Evolutionary conservation across 2,113 vertebrate genomes (phyloP).

Genomic region (Eulemur macaco): DNA sequence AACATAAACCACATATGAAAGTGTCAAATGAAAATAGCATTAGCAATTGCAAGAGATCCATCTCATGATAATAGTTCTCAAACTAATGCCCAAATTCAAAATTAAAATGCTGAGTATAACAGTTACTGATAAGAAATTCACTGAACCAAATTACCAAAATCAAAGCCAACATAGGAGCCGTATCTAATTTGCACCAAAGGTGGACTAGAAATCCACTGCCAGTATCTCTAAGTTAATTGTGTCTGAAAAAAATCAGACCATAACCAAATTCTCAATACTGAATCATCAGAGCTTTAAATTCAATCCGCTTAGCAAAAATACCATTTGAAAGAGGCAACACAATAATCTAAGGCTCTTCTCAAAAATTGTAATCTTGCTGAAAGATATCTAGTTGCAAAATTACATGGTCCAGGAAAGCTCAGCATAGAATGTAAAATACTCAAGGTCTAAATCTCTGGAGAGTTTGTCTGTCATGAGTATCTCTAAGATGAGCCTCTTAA

Average conservation of each 20-base stretch:
- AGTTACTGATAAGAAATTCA: conserved; percentile 60
- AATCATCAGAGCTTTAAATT: conserved; percentile 37
- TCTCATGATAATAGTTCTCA: background rate
- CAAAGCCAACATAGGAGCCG: conserved; percentile 59
- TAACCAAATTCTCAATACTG: conserved; percentile 59
- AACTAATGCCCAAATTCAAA: conserved; percentile 35
- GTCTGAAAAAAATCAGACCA: conserved; percentile 46
- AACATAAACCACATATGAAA: background rate
- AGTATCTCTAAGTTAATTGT: conserved; percentile 23
- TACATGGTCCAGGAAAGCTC: background rate
- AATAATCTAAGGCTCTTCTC: conserved; percentile 31
- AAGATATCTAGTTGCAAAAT: conserved; percentile 8
- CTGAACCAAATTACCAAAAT: conserved; percentile 61
- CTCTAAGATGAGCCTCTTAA: conserved; percentile 19
- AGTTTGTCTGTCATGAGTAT: background rate
- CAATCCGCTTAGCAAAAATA: background rate
- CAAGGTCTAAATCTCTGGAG: background rate
- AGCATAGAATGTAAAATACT: background rate
- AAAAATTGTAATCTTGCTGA: background rate
- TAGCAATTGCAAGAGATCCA: background rate
- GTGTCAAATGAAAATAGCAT: background rate
- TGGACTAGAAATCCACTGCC: background rate
- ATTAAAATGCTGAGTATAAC: conserved; percentile 23
- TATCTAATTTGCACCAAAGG: conserved; percentile 57
- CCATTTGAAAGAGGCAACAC: background rate